Evolutionary conservation across 2,113 vertebrate species (phyloP), one percentile per base, ranked within the genome.

Genomic region (Opisthocomus hoazin): DNA sequence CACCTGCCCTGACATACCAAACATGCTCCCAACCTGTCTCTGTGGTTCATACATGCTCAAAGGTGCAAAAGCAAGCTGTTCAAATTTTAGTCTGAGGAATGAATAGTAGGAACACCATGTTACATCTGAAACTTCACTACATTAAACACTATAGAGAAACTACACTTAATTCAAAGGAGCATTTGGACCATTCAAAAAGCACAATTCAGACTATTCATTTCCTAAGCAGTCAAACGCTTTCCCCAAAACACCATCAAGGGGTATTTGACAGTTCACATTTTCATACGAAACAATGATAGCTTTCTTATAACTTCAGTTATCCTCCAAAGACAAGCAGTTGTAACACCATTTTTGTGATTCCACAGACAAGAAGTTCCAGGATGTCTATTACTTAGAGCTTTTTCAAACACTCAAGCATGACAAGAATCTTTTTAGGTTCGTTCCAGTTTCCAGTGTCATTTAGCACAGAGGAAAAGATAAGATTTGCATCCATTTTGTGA

Each of bases 401-500:
- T 80, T 79, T 77, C 50, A 56, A 76, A 95, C 61, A n/a, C 57
- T 85, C 75, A 73, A 11, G 54, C 74, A 87, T 69, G 54, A 79
- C 70, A 79, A 85, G 64, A 94, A 90, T 70, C 78, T 27, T 57
- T 50, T 68, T 8, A 46, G 27, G 29, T 12, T 75, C 18, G 1
- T 74, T 94, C 43, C 85, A 66, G 63, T 56, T 74, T 94, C 43
- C 85, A 66, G 63, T 56, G 39, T 26, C 73, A 56, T 75, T 84
- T 64, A 90, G 73, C 64, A 84, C 9, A 34, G 43, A 70, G 50
- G 29, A 92, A 51, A 17, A 85, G 61, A 50, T 0, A 64, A 77
- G 86, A 93, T 80, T 63, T 88, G 60, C 88, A 96, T 46, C 60
- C 64, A 71, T 86, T 90, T 90, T 78, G 79, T 78, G 51, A 80